Evolutionary conservation across 1,140 invertebrate species (phyloP), one percentile per base, ranked within the genome.

Genomic region (Drosophila neocordata): DNA sequence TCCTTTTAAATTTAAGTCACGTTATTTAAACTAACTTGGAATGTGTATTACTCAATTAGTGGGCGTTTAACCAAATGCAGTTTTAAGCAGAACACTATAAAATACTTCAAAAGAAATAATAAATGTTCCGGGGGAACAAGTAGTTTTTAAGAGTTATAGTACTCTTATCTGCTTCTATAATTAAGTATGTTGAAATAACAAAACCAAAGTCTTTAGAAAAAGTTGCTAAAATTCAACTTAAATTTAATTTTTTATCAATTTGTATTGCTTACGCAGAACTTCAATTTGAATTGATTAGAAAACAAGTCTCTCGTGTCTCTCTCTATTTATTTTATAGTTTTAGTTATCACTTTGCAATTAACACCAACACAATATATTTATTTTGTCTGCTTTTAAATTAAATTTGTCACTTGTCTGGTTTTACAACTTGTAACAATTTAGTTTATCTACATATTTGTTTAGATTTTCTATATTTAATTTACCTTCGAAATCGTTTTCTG

Each of bases 401-500:
- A 66, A 58, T 52, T 67, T 74, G 65, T 65, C 53, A 76, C 57
- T 74, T 68, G 64, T 57, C 72, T 76, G 64, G 73, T 75, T 76
- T 69, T 55, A 58, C 52, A 58, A 63, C 65, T 18, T 56, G 2
- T 35, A 20, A 34, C 24, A 31, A 27, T 27, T 62, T 20, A 6
- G 24, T 24, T 44, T 27, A 15, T 20, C 15, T 20, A 15, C 13
- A 48, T 31, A 56, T 67, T 67, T 48, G 52, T 58, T 41, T 52
- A 35, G 64, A 53, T 68, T 68, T 48, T 11, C 12, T 59, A 48
- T 56, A 51, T 22, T 66, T 60, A 4, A 63, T 79, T 79, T 48
- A 97, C 96, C 96, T 95, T 97, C 96, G 92, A 96, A 97, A 92
- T 97, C 96, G 82, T 96, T 95, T 90, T 97, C 96, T 55, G 96